A percentile compares a stretch with the other conserved stretches of the same genome.
Conservation (phyloP, 2,888 invertebrate species). For the Acrobasis repandana region DNA sequence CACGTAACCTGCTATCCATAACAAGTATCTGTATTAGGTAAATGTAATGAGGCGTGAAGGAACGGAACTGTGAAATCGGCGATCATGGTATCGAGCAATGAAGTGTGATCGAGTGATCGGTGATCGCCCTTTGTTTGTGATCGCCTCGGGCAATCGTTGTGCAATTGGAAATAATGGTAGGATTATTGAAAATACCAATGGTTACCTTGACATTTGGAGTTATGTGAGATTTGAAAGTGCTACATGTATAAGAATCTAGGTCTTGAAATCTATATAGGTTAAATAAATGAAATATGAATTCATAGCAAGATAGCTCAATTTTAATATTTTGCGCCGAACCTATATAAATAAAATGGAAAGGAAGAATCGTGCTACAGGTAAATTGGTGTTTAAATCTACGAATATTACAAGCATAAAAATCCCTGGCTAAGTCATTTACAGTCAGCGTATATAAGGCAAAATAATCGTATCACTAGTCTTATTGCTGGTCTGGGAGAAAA, state of each 20-base stretch:
- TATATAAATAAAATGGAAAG: no score
- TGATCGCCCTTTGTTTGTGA: conserved; percentile 38
- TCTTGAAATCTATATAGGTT: not conserved
- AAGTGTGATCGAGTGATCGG: conserved; percentile 37
- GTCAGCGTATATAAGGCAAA: no score
- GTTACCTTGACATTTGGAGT: conserved; percentile 1
- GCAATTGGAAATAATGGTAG: conserved; percentile 17
- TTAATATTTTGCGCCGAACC: no score
- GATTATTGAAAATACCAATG: conserved; percentile 19
- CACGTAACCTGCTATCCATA: conserved; percentile 47
- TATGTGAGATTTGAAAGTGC: not conserved
- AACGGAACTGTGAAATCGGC: conserved; percentile 57
- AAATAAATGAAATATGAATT: no score
- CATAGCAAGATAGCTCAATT: no score
- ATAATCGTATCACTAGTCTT: no score
- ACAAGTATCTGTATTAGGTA: conserved; percentile 56
- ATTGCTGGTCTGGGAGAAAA: no score
- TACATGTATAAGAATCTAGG: not conserved
- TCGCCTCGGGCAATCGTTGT: conserved; percentile 22
- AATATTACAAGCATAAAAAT: no score
- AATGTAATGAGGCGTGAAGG: conserved; percentile 60
- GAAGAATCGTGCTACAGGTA: no score
- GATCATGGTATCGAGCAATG: conserved; percentile 48
- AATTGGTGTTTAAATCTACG: no score
- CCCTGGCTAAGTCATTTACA: no score